Evolutionary conservation across 2,888 invertebrate species (phyloP).

Genomic region (Schizotus pectinicornis): DNA sequence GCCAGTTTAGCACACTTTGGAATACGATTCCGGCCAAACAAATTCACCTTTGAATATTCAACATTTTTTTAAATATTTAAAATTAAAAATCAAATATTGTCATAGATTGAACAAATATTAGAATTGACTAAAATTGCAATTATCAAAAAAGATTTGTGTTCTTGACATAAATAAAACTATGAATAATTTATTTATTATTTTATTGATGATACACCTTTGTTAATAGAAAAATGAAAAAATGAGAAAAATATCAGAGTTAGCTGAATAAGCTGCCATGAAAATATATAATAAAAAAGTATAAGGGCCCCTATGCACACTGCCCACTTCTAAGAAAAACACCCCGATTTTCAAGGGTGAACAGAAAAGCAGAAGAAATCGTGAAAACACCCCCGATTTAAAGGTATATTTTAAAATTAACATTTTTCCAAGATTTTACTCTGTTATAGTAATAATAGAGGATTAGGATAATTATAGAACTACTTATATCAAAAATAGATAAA

Average conservation of each 20-base stretch:
- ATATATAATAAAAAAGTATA: conserved; percentile 9
- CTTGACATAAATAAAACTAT: conserved; percentile 10
- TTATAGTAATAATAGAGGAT: no score
- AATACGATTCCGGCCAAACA: conserved; percentile 5
- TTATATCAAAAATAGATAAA: no score
- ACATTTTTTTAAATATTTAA: conserved; percentile 5
- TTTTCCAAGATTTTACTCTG: no score
- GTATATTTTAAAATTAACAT: no score
- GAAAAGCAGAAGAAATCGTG: no score
- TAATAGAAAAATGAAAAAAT: conserved; percentile 6
- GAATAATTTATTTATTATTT: conserved; percentile 11
- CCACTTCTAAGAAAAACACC: no score
- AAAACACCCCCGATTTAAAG: no score
- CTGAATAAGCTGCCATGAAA: conserved; percentile 9
- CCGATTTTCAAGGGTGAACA: no score
- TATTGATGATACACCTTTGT: conserved; percentile 9
- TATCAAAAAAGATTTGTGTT: conserved; percentile 10
- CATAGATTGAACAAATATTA: conserved; percentile 7
- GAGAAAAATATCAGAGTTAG: conserved; percentile 5
- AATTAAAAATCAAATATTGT: conserved; percentile 5
- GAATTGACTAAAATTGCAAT: conserved; percentile 8
- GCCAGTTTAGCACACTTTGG: conserved; percentile 4
- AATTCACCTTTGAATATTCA: no score
- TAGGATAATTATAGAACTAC: no score
- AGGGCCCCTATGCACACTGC: no score